These are phyloP conservation scores for Perca fluviatilis DNA, from an alignment of 2,113 vertebrate genomes.

Conservation along the genomic window DNA sequence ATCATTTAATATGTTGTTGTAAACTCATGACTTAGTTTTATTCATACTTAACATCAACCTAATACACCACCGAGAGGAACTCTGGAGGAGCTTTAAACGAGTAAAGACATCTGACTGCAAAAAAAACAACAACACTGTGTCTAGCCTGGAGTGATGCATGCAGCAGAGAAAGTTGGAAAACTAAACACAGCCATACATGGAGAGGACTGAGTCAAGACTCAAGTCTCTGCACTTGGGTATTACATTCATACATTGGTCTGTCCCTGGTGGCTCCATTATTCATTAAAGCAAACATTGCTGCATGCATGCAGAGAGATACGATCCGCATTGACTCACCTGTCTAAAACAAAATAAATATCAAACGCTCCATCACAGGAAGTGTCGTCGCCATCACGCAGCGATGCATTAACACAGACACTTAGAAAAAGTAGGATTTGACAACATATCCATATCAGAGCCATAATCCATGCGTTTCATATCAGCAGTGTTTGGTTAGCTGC, in stretches of 20 bases:
- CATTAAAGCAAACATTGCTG: neutral
- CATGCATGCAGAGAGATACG: neutral
- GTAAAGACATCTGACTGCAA: neutral
- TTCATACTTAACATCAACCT: neutral
- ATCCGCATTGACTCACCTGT: constrained; percentile 75
- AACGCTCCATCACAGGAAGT: constrained; percentile 91
- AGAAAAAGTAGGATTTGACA: constrained; percentile 53
- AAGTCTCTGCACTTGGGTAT: neutral
- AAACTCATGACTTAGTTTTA: neutral
- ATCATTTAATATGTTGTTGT: neutral
- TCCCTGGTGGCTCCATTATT: neutral
- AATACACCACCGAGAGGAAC: neutral
- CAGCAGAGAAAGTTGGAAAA: constrained; percentile 12
- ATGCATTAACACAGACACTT: constrained; percentile 22
- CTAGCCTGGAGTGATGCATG: constrained; percentile 11
- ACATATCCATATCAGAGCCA: constrained; percentile 64
- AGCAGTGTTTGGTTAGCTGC: constrained; percentile 20
- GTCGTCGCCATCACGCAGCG: constrained; percentile 75
- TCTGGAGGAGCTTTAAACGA: neutral
- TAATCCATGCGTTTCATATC: constrained; percentile 64
- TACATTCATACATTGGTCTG: neutral
- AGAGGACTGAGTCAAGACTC: constrained; percentile 33
- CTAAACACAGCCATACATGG: constrained; percentile 81
- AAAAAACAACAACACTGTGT: neutral
- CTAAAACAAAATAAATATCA: constrained; percentile 91